These are phyloP conservation scores for Oryzias javanicus DNA, from an alignment of 2,113 vertebrate genomes.

Conservation along the genomic window DNA sequence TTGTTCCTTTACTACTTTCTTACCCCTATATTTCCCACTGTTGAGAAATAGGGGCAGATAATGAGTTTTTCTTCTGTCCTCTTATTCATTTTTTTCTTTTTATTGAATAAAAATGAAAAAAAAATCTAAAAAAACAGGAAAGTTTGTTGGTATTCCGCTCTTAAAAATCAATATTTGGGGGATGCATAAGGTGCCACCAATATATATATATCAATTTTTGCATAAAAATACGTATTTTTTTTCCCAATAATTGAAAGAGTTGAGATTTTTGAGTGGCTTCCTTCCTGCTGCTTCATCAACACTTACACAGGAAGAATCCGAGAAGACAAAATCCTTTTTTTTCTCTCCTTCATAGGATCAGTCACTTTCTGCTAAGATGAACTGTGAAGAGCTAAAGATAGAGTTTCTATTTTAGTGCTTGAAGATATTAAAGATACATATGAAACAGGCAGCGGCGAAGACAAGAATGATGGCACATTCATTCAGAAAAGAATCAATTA, in stretches of 20 bases:
- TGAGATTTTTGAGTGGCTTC: not conserved
- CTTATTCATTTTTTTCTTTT: no score
- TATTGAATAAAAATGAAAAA: no score
- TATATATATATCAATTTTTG: no score
- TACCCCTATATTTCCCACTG: no score
- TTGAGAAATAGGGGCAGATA: no score
- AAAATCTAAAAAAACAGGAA: no score
- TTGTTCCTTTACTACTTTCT: no score
- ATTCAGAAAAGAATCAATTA: conserved; percentile 36
- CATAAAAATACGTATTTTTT: not conserved
- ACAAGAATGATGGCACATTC: conserved; percentile 50
- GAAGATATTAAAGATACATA: conserved; percentile 69
- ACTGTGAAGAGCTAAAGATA: conserved; percentile 72
- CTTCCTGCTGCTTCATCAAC: conserved; percentile 50
- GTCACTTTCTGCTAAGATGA: conserved; percentile 64
- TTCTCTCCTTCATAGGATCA: conserved; percentile 64
- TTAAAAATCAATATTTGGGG: no score
- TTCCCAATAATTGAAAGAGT: conserved; percentile 17
- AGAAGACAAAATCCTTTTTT: conserved; percentile 57
- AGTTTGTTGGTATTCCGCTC: no score
- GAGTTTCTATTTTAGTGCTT: conserved; percentile 65
- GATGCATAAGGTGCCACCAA: no score
- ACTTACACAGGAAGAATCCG: conserved; percentile 40
- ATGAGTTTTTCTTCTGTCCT: no score
- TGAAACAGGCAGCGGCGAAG: conserved; percentile 45